Base-by-base conservation (phyloP, 2,888 invertebrate species). In the Schizotus pectinicornis region DNA sequence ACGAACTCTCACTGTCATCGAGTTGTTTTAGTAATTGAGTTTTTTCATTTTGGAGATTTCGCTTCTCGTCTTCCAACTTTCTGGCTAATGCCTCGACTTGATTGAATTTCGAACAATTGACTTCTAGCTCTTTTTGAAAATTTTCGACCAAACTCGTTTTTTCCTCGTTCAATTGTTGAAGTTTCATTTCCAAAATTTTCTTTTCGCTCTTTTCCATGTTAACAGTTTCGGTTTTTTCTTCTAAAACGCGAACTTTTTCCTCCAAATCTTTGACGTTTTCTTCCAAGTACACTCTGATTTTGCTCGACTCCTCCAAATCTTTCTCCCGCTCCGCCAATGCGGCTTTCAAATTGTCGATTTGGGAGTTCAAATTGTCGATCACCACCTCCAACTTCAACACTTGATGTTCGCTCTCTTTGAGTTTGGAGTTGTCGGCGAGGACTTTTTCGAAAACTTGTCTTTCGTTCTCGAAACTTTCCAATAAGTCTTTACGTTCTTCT, bases 401-500 rank as follows among this genome's bases (percentile, higher is more conserved):
- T 11, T 30, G 7, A 7, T 43, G 22, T 22, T 22, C 65, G 31
- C 61, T 61, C 31, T 62, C 42, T 49, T 59, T 58, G 7, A 49
- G 9, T 7, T 9, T 7, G 6, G 8, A 35, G 14, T 37, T 48
- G 1, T 31, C 22, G 22, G 22, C 22, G 22, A 22, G 22, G 2
- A 22, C 2, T 22, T 22, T 22, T 22, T 22, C 22, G 22, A 22
- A 22, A 22, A 22, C 56, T 11, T 58, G 42, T n/a, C 65, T 51
- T 47, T 66, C 65, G 6, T 41, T 7, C 45, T 68, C 68, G 8
- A 69, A 62, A 35, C 64, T 62, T 3, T 63, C 58, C n/a, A 62
- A n/a, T 9, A 68, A 41, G 3, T 34, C 37, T 39, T 53, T 42
- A 13, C 58, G 62, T 22, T 70, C 67, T 54, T 69, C 60, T 58